phyloP scores from a whole-genome alignment of 2,113 vertebrate species.

The Phoenicopterus ruber region DNA sequence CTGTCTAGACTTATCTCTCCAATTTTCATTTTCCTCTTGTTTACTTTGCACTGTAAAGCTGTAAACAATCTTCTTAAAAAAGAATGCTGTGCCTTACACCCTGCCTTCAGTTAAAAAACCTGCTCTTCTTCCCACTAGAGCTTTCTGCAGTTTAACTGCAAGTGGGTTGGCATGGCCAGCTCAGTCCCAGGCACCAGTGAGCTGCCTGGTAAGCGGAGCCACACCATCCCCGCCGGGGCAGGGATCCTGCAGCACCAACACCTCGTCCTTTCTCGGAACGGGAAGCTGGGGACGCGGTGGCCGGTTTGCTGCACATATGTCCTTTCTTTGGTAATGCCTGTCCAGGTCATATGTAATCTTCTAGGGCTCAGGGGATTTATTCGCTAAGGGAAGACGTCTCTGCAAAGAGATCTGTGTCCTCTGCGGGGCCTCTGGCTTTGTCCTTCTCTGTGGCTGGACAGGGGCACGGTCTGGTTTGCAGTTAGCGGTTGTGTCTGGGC shows the following conservation, averaged over 20 bases:
- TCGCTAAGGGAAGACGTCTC: neutral
- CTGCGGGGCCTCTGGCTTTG: neutral
- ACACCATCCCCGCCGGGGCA: neutral
- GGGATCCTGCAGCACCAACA: neutral
- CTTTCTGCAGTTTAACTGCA: neutral
- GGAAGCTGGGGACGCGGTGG: accelerated
- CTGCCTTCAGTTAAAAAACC: neutral
- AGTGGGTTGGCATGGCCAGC: neutral
- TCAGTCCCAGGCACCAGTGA: accelerated
- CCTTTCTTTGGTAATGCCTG: neutral
- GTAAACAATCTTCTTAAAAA: neutral
- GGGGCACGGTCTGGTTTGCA: neutral
- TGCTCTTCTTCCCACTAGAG: neutral
- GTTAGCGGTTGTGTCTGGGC: neutral
- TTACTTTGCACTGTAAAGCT: neutral
- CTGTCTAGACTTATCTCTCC: neutral
- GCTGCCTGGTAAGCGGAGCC: neutral
- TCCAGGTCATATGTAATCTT: neutral
- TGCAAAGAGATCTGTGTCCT: neutral
- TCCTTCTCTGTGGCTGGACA: neutral
- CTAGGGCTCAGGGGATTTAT: neutral
- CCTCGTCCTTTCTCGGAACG: accelerated
- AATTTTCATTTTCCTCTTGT: neutral
- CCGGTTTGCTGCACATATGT: neutral
- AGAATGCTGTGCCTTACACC: neutral